A percentile compares a stretch with the other conserved stretches of the same genome.
Evolutionary conservation across 2,888 invertebrate species (phyloP).

Genomic region (Acanthosepion pharaonis): DNA sequence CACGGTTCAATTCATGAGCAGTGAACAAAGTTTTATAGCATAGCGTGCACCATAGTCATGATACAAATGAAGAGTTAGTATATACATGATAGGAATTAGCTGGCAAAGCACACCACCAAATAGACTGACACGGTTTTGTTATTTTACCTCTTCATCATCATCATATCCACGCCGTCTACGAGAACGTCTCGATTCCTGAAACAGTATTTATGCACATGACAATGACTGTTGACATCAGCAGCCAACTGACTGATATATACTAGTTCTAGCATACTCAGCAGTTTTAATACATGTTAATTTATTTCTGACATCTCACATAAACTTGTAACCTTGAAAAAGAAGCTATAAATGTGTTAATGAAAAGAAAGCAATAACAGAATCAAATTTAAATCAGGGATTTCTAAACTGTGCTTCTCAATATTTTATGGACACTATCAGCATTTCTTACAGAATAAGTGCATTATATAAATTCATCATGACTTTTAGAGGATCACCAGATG

Average conservation of each 20-base stretch:
- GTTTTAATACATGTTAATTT: not conserved
- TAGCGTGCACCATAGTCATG: conserved; percentile 17
- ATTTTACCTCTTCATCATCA: conserved; percentile 48
- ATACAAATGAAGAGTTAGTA: conserved; percentile 36
- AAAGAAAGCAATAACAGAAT: not conserved
- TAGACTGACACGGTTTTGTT: not conserved
- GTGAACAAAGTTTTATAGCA: not conserved
- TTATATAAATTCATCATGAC: too few relatives aligned
- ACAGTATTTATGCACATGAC: conserved; percentile 25
- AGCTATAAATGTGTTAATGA: not conserved
- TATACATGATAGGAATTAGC: conserved; percentile 39
- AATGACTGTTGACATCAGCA: not conserved
- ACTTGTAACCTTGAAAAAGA: not conserved
- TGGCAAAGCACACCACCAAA: conserved; percentile 38
- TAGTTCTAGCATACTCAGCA: not conserved
- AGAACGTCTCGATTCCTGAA: conserved; percentile 48
- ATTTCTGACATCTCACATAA: not conserved
- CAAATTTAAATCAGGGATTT: not conserved
- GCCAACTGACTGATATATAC: not conserved
- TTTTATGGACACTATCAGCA: not conserved
- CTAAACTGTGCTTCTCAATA: not conserved
- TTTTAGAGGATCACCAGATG: too few relatives aligned
- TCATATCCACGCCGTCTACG: conserved; percentile 45
- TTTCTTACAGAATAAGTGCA: not conserved
- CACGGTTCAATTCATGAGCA: conserved; percentile 8